Base-by-base conservation (phyloP, 1,140 invertebrate species). In the Neocloeon triangulifer region DNA sequence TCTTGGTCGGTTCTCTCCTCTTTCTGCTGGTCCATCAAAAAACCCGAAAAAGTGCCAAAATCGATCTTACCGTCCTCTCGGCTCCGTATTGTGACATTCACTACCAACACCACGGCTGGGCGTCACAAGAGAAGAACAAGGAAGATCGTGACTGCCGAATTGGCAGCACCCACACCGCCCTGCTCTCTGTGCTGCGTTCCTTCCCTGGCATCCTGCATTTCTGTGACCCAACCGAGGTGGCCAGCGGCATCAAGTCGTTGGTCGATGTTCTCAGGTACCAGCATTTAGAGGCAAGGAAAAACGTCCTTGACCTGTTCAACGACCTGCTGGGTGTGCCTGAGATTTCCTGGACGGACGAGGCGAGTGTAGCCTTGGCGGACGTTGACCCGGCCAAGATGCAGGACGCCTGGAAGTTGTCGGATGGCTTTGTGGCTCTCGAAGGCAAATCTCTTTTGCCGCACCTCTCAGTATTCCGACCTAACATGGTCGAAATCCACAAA, bases 21-120 rank as follows among this genome's bases (percentile, higher is more conserved):
- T 74, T 74, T 47, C 61, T 91, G 10, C 59, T 92, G n/a, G 81
- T 88, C 50, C 69, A 73, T 51, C 85, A 85, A 0, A 56, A 66
- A n/a, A 81, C 80, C 1, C 59, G 89, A 27, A 55, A 60, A 37
- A 59, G 64, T 31, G 71, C 73, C 21, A 67, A 64, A 10, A 63
- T 85, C 4, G 73, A 81, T 43, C 53, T 91, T n/a, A 59, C 81
- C 41, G 74, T 69, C 46, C 58, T 94, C 3, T 73, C 86, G 25
- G 81, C 84, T 2, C 82, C 86, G 2, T 91, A 89, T 43, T 91
- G 84, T 42, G 88, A 94, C 56, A 74, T 84, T 42, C 78, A 89
- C 45, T 79, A 63, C 50, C 68, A 49, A 50, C 66, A 18, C 25
- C 15, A 16, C 18, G 12, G 19, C 21, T 19, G 13, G 10, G n/a